Conservation (phyloP, 2,888 invertebrate genomes). For the Myathropa florea region DNA sequence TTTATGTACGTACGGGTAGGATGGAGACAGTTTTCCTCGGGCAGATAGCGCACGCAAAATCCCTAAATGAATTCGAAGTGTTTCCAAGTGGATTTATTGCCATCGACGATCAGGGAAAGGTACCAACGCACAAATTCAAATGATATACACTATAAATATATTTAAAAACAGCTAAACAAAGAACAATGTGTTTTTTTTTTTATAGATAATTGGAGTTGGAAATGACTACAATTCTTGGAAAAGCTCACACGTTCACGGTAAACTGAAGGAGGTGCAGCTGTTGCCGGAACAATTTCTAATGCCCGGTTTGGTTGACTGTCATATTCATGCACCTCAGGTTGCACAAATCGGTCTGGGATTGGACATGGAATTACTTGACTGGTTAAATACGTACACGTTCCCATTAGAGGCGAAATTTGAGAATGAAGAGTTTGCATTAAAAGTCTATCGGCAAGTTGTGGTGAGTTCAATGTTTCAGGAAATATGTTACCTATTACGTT, state of each 20-base stretch:
- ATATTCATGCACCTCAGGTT: conserved; percentile 94
- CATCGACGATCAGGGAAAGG: conserved; percentile 83
- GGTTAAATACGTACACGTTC: conserved; percentile 93
- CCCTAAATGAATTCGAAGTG: conserved; percentile 79
- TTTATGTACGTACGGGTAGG: background rate
- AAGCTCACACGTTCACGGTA: background rate
- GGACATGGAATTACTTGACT: conserved; percentile 89
- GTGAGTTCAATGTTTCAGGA: conserved; percentile 82
- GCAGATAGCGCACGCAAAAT: conserved; percentile 79
- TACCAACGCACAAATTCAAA: conserved; percentile 72
- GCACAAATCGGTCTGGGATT: conserved; percentile 92
- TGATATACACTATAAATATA: background rate
- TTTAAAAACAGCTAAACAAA: too few species aligned
- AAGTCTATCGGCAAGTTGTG: conserved; percentile 89
- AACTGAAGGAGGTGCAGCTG: conserved; percentile 73
- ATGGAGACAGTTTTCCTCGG: conserved; percentile 78
- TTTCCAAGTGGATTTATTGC: conserved; percentile 83
- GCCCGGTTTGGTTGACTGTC: conserved; percentile 94
- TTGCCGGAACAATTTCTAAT: conserved; percentile 86
- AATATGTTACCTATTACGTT: background rate
- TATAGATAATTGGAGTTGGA: conserved; percentile 81
- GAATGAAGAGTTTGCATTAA: conserved; percentile 85
- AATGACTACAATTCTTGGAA: conserved; percentile 75
- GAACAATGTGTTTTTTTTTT: background rate
- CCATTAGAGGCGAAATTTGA: conserved; percentile 89